Percentiles rank a stretch among this genome's conserved stretches.
Conservation (phyloP, 2,113 vertebrate genomes). For the human region DNA sequence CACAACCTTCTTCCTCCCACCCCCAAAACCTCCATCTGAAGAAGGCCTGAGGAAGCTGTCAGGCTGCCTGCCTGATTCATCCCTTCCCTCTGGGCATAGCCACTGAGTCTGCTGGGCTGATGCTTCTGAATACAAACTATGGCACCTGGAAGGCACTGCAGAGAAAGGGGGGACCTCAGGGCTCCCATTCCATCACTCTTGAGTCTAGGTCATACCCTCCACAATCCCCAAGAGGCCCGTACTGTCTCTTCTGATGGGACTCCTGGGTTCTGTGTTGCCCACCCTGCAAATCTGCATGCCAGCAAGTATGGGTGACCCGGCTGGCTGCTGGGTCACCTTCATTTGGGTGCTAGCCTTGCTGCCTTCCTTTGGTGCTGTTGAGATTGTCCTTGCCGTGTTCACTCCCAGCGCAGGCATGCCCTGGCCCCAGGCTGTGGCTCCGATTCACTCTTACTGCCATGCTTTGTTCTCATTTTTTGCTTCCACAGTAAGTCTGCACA, state of each 20-base stretch:
- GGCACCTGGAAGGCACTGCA: constrained; percentile 4
- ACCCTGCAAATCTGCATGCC: background rate
- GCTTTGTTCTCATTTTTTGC: background rate
- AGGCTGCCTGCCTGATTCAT: constrained; percentile 5
- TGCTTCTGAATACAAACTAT: constrained; percentile 56
- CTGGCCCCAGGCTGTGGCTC: background rate
- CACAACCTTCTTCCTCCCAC: background rate
- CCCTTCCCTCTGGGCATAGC: constrained; percentile 56
- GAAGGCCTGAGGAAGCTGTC: constrained; percentile 53
- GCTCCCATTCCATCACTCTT: background rate
- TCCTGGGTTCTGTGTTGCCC: background rate
- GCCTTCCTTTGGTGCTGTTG: background rate
- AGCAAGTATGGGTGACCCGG: background rate
- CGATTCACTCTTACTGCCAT: background rate
- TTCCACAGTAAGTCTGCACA: background rate
- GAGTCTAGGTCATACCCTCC: constrained; percentile 51
- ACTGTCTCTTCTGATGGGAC: background rate
- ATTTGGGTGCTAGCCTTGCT: background rate
- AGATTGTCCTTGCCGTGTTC: background rate
- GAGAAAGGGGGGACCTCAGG: constrained; percentile 7
- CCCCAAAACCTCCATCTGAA: background rate
- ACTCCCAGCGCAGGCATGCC: background rate
- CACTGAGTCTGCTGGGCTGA: constrained; percentile 1
- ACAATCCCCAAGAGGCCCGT: background rate
- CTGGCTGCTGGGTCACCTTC: too few relatives aligned